Evolutionary conservation across 2,797 vertebrate species (phyloP).

Genomic region (Gila robusta): DNA sequence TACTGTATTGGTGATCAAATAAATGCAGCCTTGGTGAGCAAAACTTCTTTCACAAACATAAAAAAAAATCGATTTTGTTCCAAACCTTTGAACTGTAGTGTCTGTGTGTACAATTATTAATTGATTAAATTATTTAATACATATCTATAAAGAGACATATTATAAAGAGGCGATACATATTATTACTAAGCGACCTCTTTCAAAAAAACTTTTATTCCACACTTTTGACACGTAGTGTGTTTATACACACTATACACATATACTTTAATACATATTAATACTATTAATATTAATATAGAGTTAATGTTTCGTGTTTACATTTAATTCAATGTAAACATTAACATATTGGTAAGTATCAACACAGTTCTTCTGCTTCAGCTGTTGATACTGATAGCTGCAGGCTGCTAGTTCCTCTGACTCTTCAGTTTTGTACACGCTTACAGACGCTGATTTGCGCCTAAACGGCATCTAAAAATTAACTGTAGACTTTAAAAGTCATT

Average conservation of each 20-base stretch:
- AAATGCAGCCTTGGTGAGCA: neutral
- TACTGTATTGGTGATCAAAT: neutral
- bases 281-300: neutral
- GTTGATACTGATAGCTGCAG: neutral
- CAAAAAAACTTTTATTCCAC: neutral
- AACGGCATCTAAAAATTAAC: neutral
- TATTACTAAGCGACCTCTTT: neutral
- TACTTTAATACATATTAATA: neutral
- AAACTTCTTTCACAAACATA: neutral
- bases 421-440: neutral
- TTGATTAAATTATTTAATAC: neutral
- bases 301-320: neutral
- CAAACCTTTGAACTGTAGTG: neutral
- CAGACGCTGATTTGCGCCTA: neutral
- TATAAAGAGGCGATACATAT: neutral
- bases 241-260: neutral
- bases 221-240: neutral
- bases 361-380: neutral
- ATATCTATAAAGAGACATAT: neutral
- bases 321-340: neutral
- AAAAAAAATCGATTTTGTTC: neutral
- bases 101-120: neutral
- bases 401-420: neutral
- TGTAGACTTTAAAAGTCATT: neutral
- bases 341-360: neutral